A percentile compares a stretch with the other conserved stretches of the same genome.
phyloP scores from a whole-genome alignment of 1,140 invertebrate genomes.

The Gonatopus flavifemur region DNA sequence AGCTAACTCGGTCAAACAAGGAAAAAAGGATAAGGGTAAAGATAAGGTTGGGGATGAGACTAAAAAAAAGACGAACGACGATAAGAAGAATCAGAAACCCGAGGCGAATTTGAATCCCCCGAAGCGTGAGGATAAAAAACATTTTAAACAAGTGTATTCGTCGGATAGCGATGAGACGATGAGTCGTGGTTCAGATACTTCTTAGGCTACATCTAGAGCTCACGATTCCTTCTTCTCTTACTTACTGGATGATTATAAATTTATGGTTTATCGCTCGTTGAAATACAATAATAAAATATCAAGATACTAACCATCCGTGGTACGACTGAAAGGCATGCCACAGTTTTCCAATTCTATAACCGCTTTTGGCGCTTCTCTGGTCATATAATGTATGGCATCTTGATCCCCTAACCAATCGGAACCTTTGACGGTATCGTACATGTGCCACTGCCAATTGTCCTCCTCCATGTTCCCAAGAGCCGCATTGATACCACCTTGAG shows the following conservation, averaged over 20 bases:
- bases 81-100: slow-evolving; percentile 1
- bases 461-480: slow-evolving; percentile 79
- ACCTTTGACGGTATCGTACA: slow-evolving; percentile 99
- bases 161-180: too few relatives aligned
- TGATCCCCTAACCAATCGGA: slow-evolving; percentile 99
- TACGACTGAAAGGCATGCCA: slow-evolving; percentile 97
- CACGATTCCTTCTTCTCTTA: too few relatives aligned
- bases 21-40: slow-evolving; percentile 16
- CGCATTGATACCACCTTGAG: slow-evolving; percentile 97
- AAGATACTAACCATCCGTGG: slow-evolving; percentile 75
- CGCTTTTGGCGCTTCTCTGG: slow-evolving; percentile 92
- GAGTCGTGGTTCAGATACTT: too few relatives aligned
- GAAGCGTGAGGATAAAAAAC: too few relatives aligned
- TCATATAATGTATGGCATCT: slow-evolving; percentile 99
- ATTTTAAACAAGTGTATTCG: too few relatives aligned
- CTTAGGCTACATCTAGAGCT: too few relatives aligned
- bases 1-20: slow-evolving; percentile 26
- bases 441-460: slow-evolving; percentile 97
- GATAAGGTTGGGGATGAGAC: slow-evolving; percentile 9
- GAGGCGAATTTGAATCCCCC: slow-evolving; percentile 15
- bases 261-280: too few relatives aligned
- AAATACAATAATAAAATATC: too few relatives aligned
- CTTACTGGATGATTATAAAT: too few relatives aligned
- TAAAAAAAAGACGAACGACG: neutral
- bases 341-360: slow-evolving; percentile 99